Conservation (phyloP, 2,888 invertebrate genomes). For the Acleris laterana region DNA sequence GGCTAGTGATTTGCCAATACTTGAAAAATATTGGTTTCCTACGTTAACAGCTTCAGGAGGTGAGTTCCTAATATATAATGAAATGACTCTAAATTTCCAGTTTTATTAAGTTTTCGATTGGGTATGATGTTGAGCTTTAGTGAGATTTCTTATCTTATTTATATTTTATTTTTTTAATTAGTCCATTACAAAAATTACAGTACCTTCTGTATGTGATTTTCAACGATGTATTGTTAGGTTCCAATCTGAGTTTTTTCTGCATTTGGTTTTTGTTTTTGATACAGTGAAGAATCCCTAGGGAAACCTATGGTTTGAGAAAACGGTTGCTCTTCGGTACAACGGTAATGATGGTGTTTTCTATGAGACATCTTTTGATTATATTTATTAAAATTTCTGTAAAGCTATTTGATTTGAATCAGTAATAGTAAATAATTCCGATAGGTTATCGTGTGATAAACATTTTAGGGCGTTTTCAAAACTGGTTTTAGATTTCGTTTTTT, state of each 20-base stretch:
- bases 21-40: neutral
- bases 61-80: neutral
- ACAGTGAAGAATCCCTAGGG: no score
- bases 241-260: neutral
- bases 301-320: neutral
- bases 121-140: neutral
- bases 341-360: neutral
- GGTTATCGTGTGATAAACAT: no score
- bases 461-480: no score
- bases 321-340: neutral
- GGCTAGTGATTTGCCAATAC: neutral
- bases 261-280: neutral
- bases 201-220: constrained; percentile 2
- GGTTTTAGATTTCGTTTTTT: no score
- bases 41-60: neutral
- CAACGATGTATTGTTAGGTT: neutral
- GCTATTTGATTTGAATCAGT: neutral
- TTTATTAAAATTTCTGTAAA: neutral
- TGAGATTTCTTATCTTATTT: neutral
- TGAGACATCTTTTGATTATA: neutral
- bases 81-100: neutral
- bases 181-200: neutral
- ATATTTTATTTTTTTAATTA: neutral
- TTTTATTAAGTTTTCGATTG: neutral
- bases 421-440: neutral